These are phyloP conservation scores for Tinea trinotella DNA, from an alignment of 2,888 invertebrate genomes.

Conservation along the genomic window DNA sequence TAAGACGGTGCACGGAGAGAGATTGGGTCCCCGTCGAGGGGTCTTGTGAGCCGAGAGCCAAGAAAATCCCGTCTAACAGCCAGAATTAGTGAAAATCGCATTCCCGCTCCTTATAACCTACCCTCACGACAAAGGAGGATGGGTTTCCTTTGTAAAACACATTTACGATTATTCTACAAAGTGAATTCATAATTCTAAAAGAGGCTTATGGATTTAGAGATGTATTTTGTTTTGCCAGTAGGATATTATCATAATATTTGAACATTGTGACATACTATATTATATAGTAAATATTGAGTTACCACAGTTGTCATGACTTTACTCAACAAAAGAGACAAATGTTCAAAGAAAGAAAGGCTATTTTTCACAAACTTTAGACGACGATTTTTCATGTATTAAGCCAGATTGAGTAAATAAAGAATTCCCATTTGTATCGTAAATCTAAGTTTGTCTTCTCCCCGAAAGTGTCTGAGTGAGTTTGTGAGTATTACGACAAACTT, in stretches of 20 bases:
- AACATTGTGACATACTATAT: neutral
- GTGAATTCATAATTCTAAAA: neutral
- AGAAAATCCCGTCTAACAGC: conserved; percentile 33
- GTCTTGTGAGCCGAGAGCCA: conserved; percentile 22
- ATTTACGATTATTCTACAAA: conserved; percentile 2
- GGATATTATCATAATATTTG: neutral
- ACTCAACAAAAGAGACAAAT: conserved; percentile 1
- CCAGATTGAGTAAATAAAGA: conserved; percentile 15
- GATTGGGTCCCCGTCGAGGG: conserved; percentile 23
- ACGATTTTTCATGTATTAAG: conserved; percentile 11
- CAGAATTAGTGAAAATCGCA: conserved; percentile 45
- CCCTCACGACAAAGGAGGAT: conserved; percentile 8
- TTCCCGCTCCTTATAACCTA: conserved; percentile 26
- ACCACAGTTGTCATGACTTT: neutral
- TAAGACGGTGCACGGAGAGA: conserved; percentile 26
- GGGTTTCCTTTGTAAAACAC: conserved; percentile 2
- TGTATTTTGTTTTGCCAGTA: neutral
- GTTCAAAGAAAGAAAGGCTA: neutral
- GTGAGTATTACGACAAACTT: conserved; percentile 28
- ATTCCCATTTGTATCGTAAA: conserved; percentile 22
- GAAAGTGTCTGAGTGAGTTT: conserved; percentile 28
- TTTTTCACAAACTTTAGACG: neutral
- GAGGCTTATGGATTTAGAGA: neutral
- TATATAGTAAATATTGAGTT: neutral
- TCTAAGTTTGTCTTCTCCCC: conserved; percentile 25